Conservation (phyloP, 2,888 invertebrate species). For the Harpagoxenus sublaevis region DNA sequence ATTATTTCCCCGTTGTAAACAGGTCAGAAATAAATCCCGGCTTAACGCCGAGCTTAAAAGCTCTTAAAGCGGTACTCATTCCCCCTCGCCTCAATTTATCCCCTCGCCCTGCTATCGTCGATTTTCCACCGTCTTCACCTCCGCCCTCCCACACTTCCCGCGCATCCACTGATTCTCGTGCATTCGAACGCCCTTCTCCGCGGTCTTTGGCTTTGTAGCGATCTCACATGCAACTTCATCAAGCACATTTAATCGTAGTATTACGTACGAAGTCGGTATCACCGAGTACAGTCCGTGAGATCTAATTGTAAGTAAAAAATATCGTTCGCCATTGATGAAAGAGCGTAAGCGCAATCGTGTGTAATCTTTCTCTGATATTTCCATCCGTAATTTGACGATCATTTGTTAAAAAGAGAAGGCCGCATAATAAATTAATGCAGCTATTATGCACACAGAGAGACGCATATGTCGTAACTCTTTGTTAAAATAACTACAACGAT, state of each 20-base stretch:
- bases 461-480: slow-evolving; percentile 63
- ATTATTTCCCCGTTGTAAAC: slow-evolving; percentile 82
- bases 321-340: neutral
- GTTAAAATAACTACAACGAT: slow-evolving; percentile 53
- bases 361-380: neutral
- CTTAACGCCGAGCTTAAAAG: slow-evolving; percentile 83
- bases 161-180: slow-evolving; percentile 26
- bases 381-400: neutral
- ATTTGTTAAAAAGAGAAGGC: neutral
- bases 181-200: slow-evolving; percentile 34
- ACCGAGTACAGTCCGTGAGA: neutral
- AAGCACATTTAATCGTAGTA: slow-evolving; percentile 4
- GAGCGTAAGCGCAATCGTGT: neutral
- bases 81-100: slow-evolving; percentile 71
- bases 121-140: slow-evolving; percentile 51
- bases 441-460: slow-evolving; percentile 26
- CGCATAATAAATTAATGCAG: slow-evolving; percentile 51
- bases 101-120: slow-evolving; percentile 57
- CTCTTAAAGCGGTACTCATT: slow-evolving; percentile 79
- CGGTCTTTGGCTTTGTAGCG: slow-evolving; percentile 28
- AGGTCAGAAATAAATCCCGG: slow-evolving; percentile 82
- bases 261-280: neutral
- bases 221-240: slow-evolving; percentile 36
- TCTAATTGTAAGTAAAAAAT: neutral
- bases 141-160: neutral